These are phyloP conservation scores for Rhagologus leucostigma DNA, from an alignment of 2,113 vertebrate species.

Conservation along the genomic window DNA sequence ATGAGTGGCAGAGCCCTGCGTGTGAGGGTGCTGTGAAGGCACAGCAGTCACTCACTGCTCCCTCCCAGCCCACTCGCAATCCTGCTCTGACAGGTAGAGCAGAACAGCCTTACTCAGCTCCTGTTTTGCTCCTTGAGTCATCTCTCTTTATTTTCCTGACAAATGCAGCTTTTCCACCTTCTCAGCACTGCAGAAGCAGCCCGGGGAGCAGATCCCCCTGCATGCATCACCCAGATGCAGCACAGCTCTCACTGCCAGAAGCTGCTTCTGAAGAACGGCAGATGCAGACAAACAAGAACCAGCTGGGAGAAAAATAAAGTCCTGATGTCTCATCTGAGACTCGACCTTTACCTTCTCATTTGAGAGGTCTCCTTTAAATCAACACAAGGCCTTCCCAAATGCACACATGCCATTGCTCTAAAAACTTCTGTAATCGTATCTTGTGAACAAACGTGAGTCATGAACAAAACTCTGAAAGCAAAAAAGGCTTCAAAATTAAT, in stretches of 20 bases:
- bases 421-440: neutral
- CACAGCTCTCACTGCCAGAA: neutral
- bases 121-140: neutral
- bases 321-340: neutral
- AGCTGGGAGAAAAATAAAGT: neutral
- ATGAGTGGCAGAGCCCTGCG: neutral
- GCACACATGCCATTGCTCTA: neutral
- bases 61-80: neutral
- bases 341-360: neutral
- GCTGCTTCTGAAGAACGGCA: neutral
- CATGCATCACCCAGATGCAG: neutral
- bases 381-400: neutral
- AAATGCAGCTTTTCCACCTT: neutral
- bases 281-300: neutral
- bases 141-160: neutral
- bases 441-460: slow-evolving; percentile 24
- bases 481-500: neutral
- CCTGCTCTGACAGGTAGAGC: neutral
- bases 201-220: neutral
- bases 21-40: neutral
- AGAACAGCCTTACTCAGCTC: neutral
- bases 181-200: neutral
- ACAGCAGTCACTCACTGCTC: neutral
- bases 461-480: neutral
- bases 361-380: neutral